These are phyloP conservation scores for Acanthornis magna DNA, from an alignment of 2,797 vertebrate species.

Conservation along the genomic window DNA sequence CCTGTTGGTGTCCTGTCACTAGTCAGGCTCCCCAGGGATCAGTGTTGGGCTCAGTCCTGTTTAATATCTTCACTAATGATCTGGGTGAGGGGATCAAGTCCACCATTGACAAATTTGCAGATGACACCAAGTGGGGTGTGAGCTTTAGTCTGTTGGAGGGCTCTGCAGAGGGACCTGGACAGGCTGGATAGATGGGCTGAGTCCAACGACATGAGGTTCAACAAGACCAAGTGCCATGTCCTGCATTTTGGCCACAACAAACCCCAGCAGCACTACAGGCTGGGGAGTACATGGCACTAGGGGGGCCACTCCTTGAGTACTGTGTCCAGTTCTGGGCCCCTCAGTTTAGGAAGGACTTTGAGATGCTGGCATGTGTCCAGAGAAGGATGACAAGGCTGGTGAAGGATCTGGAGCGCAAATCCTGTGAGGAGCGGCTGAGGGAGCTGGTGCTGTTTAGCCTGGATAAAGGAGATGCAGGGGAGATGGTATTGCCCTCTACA, in stretches of 20 bases:
- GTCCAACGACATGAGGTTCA: neutral
- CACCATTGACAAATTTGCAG: too few species aligned
- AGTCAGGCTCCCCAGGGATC: neutral
- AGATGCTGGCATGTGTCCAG: neutral
- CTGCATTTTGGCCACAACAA: neutral
- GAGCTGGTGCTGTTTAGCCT: neutral
- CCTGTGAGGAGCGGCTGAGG: neutral
- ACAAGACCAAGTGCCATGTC: neutral
- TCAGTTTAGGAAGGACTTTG: neutral
- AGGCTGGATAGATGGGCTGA: neutral
- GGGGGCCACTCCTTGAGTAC: too few species aligned
- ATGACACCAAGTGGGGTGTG: too few species aligned
- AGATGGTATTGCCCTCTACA: neutral
- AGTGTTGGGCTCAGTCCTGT: neutral
- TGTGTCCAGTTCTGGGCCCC: neutral
- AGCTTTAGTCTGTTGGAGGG: too few species aligned
- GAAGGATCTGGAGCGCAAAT: neutral
- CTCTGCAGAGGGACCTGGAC: neutral
- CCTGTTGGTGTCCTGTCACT: neutral
- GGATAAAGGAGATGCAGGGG: neutral
- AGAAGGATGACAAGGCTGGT: neutral
- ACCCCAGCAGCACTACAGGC: neutral
- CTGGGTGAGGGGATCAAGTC: neutral
- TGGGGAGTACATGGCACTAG: neutral
- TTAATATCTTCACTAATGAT: neutral